Base-by-base conservation (phyloP, 2,888 invertebrate species). In the Strigamia maritima region DNA sequence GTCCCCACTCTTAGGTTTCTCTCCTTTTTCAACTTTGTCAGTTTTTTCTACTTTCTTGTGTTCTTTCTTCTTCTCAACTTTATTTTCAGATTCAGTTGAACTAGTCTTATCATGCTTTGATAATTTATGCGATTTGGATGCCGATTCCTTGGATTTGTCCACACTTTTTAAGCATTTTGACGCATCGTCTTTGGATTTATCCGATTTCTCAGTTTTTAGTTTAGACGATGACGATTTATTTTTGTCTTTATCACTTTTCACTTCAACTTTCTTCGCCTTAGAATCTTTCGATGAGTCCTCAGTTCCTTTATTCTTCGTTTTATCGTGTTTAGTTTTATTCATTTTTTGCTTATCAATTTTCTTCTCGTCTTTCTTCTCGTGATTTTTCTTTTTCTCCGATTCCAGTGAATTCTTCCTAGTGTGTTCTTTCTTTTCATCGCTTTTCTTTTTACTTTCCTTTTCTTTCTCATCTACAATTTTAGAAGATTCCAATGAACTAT, bases 341-440 rank as follows among this genome's bases (percentile, higher is more conserved):
- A n/a, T 31, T 81, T 81, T 81, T n/a, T 79, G 78, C 14, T 28
- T 26, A 6, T 81, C 81, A 16, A 60, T n/a, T 75, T 75, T 79
- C 14, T 40, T 75, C 38, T 75, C 35, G 40, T 79, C 79, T 22
- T 80, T 75, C 3, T 28, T 74, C 24, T 54, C 40, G 65, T 79
- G 79, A 40, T 26, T 65, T 81, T 81, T 80, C 16, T 78, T 75
- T 12, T 28, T 26, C 10, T 81, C 81, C 22, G 12, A n/a, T 24
- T 75, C 26, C 14, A 16, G 28, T 14, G 22, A 19, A 54, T 12
- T 1, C 40, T 76, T 76, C 8, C 40, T 44, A 65, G 65, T 40
- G 14, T 40, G 40, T 14, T 40, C 40, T 40, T 40, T 40, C 40
- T 40, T 40, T 40, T 40, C 40, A 40, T 40, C 40, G 10, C 10